Evolutionary conservation across 2,888 invertebrate genomes (phyloP), one percentile per base, ranked within the genome.

Genomic region (Rhagium mordax): DNA sequence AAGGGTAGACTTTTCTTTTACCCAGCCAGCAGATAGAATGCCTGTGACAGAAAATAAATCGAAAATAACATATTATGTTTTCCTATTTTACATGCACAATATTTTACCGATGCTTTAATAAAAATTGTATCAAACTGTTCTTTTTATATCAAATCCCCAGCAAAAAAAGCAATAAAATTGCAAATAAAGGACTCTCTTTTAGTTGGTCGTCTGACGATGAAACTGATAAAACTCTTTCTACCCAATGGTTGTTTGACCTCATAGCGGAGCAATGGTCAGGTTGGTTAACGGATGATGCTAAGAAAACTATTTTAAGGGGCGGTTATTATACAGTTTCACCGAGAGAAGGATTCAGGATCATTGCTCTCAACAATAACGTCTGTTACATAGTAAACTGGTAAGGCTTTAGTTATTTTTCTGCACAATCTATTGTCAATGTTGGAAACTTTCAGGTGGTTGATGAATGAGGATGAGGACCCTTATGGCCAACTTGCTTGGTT

Each of bases 401-500:
- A 78, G n/a, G n/a, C 8, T 47, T n/a, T 47, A n/a, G 8, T n/a
- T 47, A 47, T n/a, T 47, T 16, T 5, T 49, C 10, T 51, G 8
- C 41, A n/a, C n/a, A n/a, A n/a, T 41, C 6, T 41, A 51, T 95
- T 84, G 88, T 92, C n/a, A n/a, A n/a, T n/a, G n/a, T n/a, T n/a
- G n/a, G n/a, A n/a, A n/a, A n/a, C n/a, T n/a, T n/a, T n/a, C n/a
- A 83, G 82, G 90, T 87, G 87, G 87, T 78, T 87, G 24, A 66
- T 85, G 1, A 80, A 84, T 57, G 80, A 95, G 79, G 93, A 94
- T 1, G 85, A 88, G n/a, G 95, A 96, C 84, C 93, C 94, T 0
- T 92, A 92, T 75, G 92, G 89, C 3, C 95, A 97, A 86, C 88
- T 98, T 67, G 91, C 93, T 64, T 98, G 97, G 97, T 86, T 98